Conservation (phyloP, 1,140 invertebrate genomes). For the Ooceraea biroi region DNA sequence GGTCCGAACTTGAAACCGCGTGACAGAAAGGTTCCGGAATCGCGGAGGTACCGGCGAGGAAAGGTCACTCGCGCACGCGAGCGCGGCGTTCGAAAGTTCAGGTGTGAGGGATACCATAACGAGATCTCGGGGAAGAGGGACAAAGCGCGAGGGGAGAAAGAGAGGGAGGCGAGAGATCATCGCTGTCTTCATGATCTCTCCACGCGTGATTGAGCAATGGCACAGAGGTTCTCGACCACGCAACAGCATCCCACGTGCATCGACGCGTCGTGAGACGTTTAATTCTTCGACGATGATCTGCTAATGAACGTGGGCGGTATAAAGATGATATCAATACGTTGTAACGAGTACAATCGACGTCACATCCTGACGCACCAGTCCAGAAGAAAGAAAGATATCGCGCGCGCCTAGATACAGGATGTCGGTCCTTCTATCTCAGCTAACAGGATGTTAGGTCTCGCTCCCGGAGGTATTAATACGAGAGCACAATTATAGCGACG, state of each 20-base stretch:
- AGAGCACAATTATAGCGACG: no score
- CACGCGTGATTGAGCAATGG: conserved; percentile 47
- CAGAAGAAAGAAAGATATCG: neutral
- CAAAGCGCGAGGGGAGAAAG: no score
- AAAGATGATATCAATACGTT: conserved; percentile 1
- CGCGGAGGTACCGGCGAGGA: neutral
- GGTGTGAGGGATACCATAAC: neutral
- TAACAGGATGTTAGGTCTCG: neutral
- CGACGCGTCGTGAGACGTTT: neutral
- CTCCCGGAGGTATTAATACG: no score
- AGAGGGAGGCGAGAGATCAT: neutral
- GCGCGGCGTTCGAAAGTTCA: conserved; percentile 5
- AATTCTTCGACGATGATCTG: conserved; percentile 34
- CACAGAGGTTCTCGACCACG: conserved; percentile 48
- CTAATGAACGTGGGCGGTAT: conserved; percentile 29
- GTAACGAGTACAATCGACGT: conserved; percentile 32
- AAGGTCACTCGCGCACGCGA: conserved; percentile 8
- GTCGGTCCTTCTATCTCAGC: neutral
- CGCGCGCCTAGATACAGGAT: neutral
- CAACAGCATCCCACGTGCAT: conserved; percentile 48
- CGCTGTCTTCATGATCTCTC: conserved; percentile 18
- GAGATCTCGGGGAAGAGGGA: conserved; percentile 9
- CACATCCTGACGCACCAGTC: neutral
- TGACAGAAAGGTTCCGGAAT: conserved; percentile 30
- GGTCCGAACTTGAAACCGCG: neutral